Percentiles rank a stretch among this genome's conserved stretches.
These are phyloP conservation scores for Chloroclysta siterata DNA, from an alignment of 2,888 invertebrate species.

Conservation along the genomic window DNA sequence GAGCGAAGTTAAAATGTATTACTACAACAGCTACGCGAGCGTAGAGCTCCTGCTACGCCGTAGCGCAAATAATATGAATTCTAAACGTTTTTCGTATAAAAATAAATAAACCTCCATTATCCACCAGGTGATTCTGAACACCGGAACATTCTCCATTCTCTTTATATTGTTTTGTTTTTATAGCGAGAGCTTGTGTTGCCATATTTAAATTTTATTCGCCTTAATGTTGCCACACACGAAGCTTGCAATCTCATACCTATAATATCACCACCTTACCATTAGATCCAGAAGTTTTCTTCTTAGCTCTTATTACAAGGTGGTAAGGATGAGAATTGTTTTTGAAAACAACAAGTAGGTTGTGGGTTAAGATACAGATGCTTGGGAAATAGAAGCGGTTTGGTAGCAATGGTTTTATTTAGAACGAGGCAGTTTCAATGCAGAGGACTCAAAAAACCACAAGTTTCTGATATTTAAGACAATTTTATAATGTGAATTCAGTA, in stretches of 20 bases:
- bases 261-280: slow-evolving; percentile 53
- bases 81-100: slow-evolving; percentile 32
- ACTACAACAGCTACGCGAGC: neutral
- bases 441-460: slow-evolving; percentile 46
- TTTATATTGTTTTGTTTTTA: slow-evolving; percentile 78
- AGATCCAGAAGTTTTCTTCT: neutral
- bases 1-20: neutral
- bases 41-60: neutral
- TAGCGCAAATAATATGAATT: slow-evolving; percentile 10
- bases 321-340: slow-evolving; percentile 47
- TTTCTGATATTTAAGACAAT: neutral
- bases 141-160: slow-evolving; percentile 58
- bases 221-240: slow-evolving; percentile 82
- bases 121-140: slow-evolving; percentile 46
- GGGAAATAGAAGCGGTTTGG: slow-evolving; percentile 78
- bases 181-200: slow-evolving; percentile 74
- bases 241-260: slow-evolving; percentile 79
- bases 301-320: slow-evolving; percentile 38
- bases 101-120: slow-evolving; percentile 43
- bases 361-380: slow-evolving; percentile 66
- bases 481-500: neutral
- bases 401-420: slow-evolving; percentile 83
- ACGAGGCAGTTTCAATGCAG: slow-evolving; percentile 71
- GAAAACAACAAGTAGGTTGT: slow-evolving; percentile 31
- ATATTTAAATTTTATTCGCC: slow-evolving; percentile 84